A percentile compares a stretch with the other conserved stretches of the same genome.
Evolutionary conservation across 1,140 invertebrate species (phyloP).

Genomic region (Mizuhopecten yessoensis): DNA sequence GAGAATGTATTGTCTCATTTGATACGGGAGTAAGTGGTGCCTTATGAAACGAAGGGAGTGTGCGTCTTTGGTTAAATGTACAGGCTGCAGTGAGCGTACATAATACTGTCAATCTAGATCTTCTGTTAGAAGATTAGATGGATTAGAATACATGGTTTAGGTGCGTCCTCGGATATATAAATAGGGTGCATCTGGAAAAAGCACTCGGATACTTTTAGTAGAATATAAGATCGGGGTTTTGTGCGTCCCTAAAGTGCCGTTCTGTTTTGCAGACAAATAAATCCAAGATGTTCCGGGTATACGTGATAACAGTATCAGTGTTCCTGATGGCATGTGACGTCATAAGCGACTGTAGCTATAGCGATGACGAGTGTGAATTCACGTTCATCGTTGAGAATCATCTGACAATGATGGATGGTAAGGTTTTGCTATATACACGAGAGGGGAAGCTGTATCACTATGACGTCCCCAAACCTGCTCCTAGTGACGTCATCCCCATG

Average conservation of each 20-base stretch:
- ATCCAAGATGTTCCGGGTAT: not conserved
- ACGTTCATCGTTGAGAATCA: slow-evolving; percentile 17
- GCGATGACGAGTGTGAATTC: not conserved
- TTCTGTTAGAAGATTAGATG: too few species aligned
- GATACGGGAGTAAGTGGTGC: too few species aligned
- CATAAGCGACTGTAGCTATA: not conserved
- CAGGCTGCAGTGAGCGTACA: too few species aligned
- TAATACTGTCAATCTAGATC: too few species aligned
- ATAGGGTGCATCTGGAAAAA: too few species aligned
- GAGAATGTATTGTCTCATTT: too few species aligned
- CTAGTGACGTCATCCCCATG: slow-evolving; percentile 40
- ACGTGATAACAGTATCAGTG: not conserved
- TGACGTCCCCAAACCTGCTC: slow-evolving; percentile 51
- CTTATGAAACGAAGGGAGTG: too few species aligned
- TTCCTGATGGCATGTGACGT: not conserved
- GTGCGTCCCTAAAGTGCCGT: not conserved
- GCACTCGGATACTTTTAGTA: too few species aligned
- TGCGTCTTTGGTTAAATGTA: too few species aligned
- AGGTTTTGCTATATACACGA: slow-evolving; percentile 41
- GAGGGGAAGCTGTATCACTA: slow-evolving; percentile 61
- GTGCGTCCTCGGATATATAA: too few species aligned
- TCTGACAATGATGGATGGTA: slow-evolving; percentile 66
- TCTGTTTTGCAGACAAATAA: not conserved
- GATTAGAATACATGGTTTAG: too few species aligned
- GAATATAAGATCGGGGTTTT: too few species aligned